These are phyloP conservation scores for Pristionchus mayeri DNA, from an alignment of 2,888 invertebrate genomes.

Conservation along the genomic window DNA sequence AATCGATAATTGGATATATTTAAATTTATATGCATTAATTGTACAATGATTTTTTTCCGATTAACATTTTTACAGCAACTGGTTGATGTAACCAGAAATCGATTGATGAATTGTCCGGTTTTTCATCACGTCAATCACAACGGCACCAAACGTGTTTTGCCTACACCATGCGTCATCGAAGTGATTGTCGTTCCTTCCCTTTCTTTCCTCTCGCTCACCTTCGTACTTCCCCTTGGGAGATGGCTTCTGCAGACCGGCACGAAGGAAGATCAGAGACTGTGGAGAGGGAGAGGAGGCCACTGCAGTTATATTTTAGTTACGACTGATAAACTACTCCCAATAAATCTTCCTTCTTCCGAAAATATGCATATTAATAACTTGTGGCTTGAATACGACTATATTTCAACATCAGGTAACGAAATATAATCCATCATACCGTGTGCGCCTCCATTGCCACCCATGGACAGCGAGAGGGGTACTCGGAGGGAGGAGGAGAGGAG, in stretches of 20 bases:
- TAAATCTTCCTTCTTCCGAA: too few species aligned
- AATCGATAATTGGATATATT: background rate
- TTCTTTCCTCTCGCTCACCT: background rate
- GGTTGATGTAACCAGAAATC: too few species aligned
- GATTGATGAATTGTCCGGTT: too few species aligned
- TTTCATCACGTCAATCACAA: too few species aligned
- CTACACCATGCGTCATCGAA: background rate
- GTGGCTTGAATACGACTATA: background rate
- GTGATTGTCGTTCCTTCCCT: background rate
- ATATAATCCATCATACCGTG: background rate
- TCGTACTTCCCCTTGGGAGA: constrained; percentile 10
- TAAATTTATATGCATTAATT: background rate
- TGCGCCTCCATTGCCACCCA: background rate
- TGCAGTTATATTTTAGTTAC: background rate
- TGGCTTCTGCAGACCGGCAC: constrained; percentile 15
- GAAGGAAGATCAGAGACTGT: constrained; percentile 22
- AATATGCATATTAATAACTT: background rate
- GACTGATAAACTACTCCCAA: too few species aligned
- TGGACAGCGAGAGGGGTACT: constrained; percentile 20
- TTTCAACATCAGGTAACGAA: too few species aligned
- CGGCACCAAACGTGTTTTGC: too few species aligned
- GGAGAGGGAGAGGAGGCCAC: constrained; percentile 2
- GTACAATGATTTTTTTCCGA: background rate
- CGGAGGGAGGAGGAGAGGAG: background rate
- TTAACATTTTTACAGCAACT: background rate